phyloP scores from a whole-genome alignment of 92 coral and sea anemone genomes.

The Phenganax subtilis region DNA sequence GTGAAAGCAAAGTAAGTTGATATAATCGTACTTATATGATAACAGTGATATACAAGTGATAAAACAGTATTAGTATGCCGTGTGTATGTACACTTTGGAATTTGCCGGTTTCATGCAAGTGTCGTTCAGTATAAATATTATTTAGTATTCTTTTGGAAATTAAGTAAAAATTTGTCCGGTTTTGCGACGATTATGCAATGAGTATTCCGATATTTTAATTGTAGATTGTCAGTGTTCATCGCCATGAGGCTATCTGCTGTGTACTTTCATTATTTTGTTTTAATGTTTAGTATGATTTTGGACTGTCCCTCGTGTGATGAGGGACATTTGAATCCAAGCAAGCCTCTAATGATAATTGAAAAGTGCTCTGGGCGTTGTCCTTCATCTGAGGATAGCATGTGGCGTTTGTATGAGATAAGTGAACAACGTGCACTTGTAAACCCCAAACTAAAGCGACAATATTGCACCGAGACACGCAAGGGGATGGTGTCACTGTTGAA shows the following conservation, averaged over 20 bases:
- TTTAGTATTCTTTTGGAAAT: no score
- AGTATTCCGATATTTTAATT: no score
- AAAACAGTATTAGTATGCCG: neutral
- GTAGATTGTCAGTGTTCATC: no score
- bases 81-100: no score
- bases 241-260: no score
- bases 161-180: no score
- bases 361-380: slow-evolving; percentile 9
- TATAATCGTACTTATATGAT: no score
- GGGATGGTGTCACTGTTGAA: neutral
- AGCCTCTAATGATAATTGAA: slow-evolving; percentile 1
- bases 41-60: neutral
- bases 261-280: neutral
- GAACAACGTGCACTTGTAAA: neutral
- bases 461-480: neutral
- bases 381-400: neutral
- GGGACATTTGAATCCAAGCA: slow-evolving; percentile 18
- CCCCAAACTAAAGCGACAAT: neutral
- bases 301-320: slow-evolving; percentile 26
- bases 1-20: neutral
- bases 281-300: slow-evolving; percentile 22
- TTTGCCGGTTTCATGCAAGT: no score
- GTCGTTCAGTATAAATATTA: no score
- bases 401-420: neutral
- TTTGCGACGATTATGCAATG: no score